phyloP scores from a whole-genome alignment of 2,888 invertebrate species.

The Melieria omissa region DNA sequence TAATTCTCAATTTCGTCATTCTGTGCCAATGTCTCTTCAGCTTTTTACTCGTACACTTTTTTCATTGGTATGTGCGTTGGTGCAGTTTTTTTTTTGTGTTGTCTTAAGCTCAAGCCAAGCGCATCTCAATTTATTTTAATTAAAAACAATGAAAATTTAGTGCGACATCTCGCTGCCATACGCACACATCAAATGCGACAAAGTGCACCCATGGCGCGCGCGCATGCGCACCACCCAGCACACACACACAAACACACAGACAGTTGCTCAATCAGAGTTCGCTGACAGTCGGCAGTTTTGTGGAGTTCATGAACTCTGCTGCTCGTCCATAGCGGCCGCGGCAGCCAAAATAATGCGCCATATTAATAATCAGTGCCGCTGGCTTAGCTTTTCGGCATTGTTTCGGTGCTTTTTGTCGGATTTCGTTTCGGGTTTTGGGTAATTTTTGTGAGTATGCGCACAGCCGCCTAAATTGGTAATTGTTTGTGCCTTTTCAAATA shows the following conservation, averaged over 20 bases:
- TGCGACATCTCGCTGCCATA: conserved; percentile 9
- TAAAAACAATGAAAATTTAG: conserved; percentile 61
- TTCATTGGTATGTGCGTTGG: neutral
- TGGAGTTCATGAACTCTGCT: conserved; percentile 42
- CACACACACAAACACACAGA: neutral
- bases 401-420: neutral
- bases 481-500: conserved; percentile 19
- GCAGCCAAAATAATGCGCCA: neutral
- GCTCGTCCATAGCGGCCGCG: neutral
- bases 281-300: conserved; percentile 18
- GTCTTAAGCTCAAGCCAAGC: conserved; percentile 56
- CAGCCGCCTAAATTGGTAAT: conserved; percentile 25
- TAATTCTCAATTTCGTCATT: conserved; percentile 31
- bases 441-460: too few species aligned
- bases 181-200: neutral
- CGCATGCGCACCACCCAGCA: conserved; percentile 28
- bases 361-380: conserved; percentile 20
- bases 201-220: neutral
- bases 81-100: conserved; percentile 17
- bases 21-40: neutral
- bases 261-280: conserved; percentile 42
- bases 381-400: conserved; percentile 15
- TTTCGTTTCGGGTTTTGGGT: too few species aligned
- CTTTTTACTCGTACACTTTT: neutral
- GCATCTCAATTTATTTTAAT: conserved; percentile 65